Conservation (phyloP, 1,140 invertebrate genomes). For the Drosophila saltans region DNA sequence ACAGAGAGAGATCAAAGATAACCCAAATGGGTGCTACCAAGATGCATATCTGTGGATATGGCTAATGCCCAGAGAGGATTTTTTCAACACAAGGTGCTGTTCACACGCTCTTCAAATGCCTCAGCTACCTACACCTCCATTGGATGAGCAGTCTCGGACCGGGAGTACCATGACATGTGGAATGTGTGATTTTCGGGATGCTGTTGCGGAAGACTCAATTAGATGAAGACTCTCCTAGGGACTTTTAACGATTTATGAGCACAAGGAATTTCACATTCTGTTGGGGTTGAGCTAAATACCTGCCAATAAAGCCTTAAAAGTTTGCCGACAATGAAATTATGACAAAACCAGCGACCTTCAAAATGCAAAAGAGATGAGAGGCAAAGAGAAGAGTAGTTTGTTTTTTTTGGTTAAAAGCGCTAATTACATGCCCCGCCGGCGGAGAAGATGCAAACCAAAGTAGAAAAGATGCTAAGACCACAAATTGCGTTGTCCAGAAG, state of each 20-base stretch:
- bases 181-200: conserved; percentile 49
- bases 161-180: conserved; percentile 68
- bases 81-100: conserved; percentile 67
- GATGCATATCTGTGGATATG: conserved; percentile 59
- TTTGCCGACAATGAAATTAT: conserved; percentile 67
- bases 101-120: conserved; percentile 72
- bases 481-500: conserved; percentile 83
- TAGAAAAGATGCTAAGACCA: conserved; percentile 37
- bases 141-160: conserved; percentile 37
- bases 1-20: conserved; percentile 50
- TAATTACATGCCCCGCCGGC: conserved; percentile 67
- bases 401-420: conserved; percentile 74
- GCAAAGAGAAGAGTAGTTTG: conserved; percentile 29
- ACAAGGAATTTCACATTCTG: conserved; percentile 69
- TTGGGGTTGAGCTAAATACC: conserved; percentile 62
- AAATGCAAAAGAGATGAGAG: conserved; percentile 65
- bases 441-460: background rate
- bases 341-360: conserved; percentile 74
- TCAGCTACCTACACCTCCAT: conserved; percentile 34
- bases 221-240: conserved; percentile 41
- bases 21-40: conserved; percentile 47
- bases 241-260: conserved; percentile 73
- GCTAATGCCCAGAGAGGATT: conserved; percentile 44
- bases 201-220: conserved; percentile 74
- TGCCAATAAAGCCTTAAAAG: conserved; percentile 73